Conservation (phyloP, 2,888 invertebrate species). For the Colletes collaris region DNA sequence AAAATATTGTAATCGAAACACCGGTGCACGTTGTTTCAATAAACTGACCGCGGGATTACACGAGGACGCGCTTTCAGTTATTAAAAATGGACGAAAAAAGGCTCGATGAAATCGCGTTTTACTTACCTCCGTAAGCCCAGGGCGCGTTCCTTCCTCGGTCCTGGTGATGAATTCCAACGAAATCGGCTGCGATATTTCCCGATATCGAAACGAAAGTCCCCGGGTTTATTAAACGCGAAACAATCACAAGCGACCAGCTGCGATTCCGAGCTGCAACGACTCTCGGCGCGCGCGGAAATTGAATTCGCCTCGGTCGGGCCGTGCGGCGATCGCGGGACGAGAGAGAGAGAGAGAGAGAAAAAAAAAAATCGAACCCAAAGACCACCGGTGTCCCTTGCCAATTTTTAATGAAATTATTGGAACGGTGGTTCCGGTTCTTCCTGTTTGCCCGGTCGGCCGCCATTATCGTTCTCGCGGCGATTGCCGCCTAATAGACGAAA, state of each 20-base stretch:
- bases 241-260: slow-evolving; percentile 37
- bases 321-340: background rate
- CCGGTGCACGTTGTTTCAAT: slow-evolving; percentile 35
- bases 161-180: slow-evolving; percentile 39
- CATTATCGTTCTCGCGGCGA: slow-evolving; percentile 40
- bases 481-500: slow-evolving; percentile 53
- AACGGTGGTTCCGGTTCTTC: slow-evolving; percentile 36
- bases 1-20: slow-evolving; percentile 53
- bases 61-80: slow-evolving; percentile 39
- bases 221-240: slow-evolving; percentile 40
- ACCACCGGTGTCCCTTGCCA: slow-evolving; percentile 18
- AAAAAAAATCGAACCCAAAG: background rate
- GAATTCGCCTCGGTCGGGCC: slow-evolving; percentile 31
- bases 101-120: slow-evolving; percentile 20
- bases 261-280: slow-evolving; percentile 34
- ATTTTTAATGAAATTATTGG: slow-evolving; percentile 62
- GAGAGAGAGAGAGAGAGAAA: background rate
- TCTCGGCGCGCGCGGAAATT: slow-evolving; percentile 29
- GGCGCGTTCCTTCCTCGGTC: background rate
- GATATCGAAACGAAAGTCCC: slow-evolving; percentile 28
- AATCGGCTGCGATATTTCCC: slow-evolving; percentile 44
- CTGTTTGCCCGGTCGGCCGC: slow-evolving; percentile 13
- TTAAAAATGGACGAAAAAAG: slow-evolving; percentile 49
- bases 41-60: slow-evolving; percentile 38
- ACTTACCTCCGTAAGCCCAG: slow-evolving; percentile 30